Conservation (phyloP, 2,113 vertebrate species). For the Cyprinus carpio region DNA sequence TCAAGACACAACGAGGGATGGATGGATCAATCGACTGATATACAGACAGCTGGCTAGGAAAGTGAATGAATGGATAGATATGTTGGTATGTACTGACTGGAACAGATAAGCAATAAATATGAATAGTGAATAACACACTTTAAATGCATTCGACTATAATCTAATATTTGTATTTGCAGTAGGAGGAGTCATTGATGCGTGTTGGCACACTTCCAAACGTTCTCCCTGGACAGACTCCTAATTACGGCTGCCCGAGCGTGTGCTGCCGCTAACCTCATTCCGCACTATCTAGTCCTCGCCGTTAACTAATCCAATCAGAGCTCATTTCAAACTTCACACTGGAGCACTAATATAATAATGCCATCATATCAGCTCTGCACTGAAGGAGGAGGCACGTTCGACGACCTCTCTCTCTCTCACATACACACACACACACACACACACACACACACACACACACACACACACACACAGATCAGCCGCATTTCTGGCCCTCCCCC, state of each 20-base stretch:
- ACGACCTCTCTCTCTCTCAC: conserved; percentile 27
- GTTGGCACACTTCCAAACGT: conserved; percentile 57
- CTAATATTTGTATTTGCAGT: conserved; percentile 44
- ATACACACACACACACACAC: neutral
- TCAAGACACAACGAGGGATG: conserved; percentile 20
- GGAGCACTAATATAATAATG: conserved; percentile 67
- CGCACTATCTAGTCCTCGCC: conserved; percentile 64
- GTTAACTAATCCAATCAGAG: conserved; percentile 66
- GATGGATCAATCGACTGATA: neutral
- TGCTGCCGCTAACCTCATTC: conserved; percentile 63
- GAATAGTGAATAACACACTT: neutral
- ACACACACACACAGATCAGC: conserved; percentile 25
- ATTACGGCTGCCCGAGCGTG: conserved; percentile 57
- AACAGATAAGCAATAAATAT: conserved; percentile 36
- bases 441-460: conserved; percentile 16
- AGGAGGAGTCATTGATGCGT: conserved; percentile 45
- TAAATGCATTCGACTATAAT: conserved; percentile 36
- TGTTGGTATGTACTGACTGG: neutral
- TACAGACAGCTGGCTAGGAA: neutral
- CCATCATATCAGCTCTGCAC: conserved; percentile 53
- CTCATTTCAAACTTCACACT: conserved; percentile 68
- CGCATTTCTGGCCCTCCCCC: conserved; percentile 52
- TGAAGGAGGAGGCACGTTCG: conserved; percentile 54
- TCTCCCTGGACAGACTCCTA: conserved; percentile 60
- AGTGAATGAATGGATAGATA: neutral